These are phyloP conservation scores for Drosophila macrospina DNA, from an alignment of 2,888 invertebrate genomes.

Conservation along the genomic window DNA sequence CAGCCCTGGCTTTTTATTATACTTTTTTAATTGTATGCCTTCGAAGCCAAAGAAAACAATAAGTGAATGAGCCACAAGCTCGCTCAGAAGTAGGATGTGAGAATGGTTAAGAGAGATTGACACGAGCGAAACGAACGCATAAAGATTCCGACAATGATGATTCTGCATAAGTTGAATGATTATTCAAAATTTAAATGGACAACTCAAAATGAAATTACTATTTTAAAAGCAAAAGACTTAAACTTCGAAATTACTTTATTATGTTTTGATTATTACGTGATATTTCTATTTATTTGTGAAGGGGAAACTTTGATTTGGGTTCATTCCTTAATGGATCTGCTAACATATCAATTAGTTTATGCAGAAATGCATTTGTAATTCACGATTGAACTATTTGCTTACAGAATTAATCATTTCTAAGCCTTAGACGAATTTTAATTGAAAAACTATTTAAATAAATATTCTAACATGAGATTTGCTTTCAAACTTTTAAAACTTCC, in stretches of 20 bases:
- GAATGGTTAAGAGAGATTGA: constrained; percentile 38
- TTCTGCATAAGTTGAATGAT: constrained; percentile 66
- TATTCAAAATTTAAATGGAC: constrained; percentile 58
- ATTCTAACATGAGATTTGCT: too few species aligned
- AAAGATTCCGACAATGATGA: constrained; percentile 75
- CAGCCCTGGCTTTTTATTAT: constrained; percentile 18
- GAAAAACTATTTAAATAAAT: too few species aligned
- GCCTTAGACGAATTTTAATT: too few species aligned
- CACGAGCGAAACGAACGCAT: constrained; percentile 54
- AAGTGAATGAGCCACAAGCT: constrained; percentile 11
- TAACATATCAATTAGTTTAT: constrained; percentile 5
- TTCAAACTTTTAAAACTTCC: too few species aligned
- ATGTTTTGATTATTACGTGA: constrained; percentile 2
- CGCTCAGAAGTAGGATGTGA: constrained; percentile 32
- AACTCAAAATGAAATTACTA: constrained; percentile 21
- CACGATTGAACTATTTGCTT: background rate
- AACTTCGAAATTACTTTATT: constrained; percentile 15
- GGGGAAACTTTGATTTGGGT: constrained; percentile 4
- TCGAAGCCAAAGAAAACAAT: constrained; percentile 18
- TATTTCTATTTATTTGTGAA: constrained; percentile 13
- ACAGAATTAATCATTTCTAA: too few species aligned
- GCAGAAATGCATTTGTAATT: background rate
- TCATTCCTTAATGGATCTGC: constrained; percentile 5
- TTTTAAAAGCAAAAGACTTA: background rate
- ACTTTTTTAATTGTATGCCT: constrained; percentile 19